Evolutionary conservation across 2,113 vertebrate species (phyloP), one percentile per base, ranked within the genome.

Genomic region (Dasyprocta punctata): DNA sequence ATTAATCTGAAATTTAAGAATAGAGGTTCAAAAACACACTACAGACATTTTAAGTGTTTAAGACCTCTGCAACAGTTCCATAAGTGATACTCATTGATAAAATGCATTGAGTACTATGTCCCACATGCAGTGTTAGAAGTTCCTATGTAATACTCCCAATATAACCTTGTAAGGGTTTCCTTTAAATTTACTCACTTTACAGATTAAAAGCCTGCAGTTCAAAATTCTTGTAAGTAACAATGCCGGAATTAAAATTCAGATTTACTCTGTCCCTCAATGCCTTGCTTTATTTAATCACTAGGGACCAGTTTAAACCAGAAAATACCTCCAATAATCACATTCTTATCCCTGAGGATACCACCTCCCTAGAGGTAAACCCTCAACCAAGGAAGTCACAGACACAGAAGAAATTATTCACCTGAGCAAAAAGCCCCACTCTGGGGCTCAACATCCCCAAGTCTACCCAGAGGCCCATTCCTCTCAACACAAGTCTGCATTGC

Each of bases 1-100:
- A 81, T 83, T 87, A 86, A 52, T 41, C 22, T 78, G 52, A 54
- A 78, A 93, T 30, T 92, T 60, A 87, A 28, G 67, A 47, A 93
- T 78, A 38, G 10, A 94, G 38, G n/a, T 58, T 96, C 80, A 93
- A 92, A 89, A 93, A 77, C 13, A 86, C 69, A 93, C 77, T 30
- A 41, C 4, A 89, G 73, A n/a, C 20, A 47, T 54, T 49, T 89
- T 93, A 94, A 92, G 13, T 36, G 30, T 75, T 93, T 82, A 60
- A 83, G 96, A 92, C 30, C 56, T 82, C 67, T 56, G 14, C 63
- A 44, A 65, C 11, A 89, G 44, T 96, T 95, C 56, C 30, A 61
- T 38, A 81, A 89, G 5, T 90, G 58, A 86, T 61, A 71, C 86
- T 80, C 60, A 80, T 16, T 86, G 41, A 30, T 75, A 81, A 89